Evolutionary conservation across 2,113 vertebrate genomes (phyloP).

Genomic region (Ammodytes dubius): DNA sequence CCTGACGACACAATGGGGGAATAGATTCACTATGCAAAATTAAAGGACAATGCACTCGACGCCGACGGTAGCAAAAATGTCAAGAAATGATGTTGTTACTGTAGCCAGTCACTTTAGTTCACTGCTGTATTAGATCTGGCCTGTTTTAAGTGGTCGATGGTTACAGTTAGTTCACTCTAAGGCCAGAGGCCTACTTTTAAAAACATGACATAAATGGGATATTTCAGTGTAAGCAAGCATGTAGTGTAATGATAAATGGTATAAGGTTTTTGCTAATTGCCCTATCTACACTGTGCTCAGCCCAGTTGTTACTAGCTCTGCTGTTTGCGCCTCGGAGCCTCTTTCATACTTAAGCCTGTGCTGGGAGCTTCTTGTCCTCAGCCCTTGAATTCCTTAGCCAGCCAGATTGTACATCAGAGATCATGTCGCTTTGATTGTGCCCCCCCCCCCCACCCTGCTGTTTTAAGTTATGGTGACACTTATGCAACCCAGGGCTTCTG

Average conservation of each 20-base stretch:
- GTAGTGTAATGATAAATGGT: background rate
- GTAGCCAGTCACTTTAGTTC: slow-evolving; percentile 8
- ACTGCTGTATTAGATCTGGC: slow-evolving; percentile 2
- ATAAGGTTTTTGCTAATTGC: slow-evolving; percentile 38
- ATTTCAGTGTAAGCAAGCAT: background rate
- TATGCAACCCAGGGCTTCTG: slow-evolving; percentile 4
- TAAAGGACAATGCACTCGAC: background rate
- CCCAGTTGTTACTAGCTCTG: slow-evolving; percentile 21
- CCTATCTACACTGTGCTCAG: slow-evolving; percentile 16
- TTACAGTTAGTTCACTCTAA: background rate
- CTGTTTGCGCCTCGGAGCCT: slow-evolving; percentile 18
- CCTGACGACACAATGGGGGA: no score
- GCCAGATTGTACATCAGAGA: slow-evolving; percentile 17
- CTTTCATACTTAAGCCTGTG: no score
- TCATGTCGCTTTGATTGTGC: slow-evolving; percentile 26
- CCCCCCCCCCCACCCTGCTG: background rate
- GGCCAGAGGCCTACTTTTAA: background rate
- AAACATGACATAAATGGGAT: background rate
- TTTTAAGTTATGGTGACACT: slow-evolving; percentile 5
- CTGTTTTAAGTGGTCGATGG: background rate
- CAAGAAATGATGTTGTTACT: slow-evolving; percentile 4
- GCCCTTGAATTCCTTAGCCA: slow-evolving; percentile 26
- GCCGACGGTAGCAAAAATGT: slow-evolving; percentile 8
- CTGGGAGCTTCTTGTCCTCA: background rate
- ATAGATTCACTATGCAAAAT: background rate